Base-by-base conservation (phyloP, 2,888 invertebrate species). In the Calliopum simillimum region DNA sequence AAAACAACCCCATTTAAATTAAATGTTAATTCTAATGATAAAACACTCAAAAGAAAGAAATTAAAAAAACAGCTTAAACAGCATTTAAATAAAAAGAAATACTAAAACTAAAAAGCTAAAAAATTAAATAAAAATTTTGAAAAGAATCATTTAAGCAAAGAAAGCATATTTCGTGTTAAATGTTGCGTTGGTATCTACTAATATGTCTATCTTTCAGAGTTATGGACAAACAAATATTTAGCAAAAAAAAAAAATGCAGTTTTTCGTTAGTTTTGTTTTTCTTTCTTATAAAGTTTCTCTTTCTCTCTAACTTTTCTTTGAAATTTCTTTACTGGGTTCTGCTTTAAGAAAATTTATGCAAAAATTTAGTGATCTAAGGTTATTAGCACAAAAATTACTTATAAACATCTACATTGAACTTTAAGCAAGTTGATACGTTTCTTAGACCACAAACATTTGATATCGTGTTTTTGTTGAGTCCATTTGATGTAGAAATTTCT, bases 201-300 rank as follows among this genome's bases (percentile, higher is more conserved):
- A 64, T 56, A 59, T 71, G 65, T 56, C 21, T 69, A 41, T 16
- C 43, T 56, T 33, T 33, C 33, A 33, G 8, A 33, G 8, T 33
- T 33, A 33, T 16, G 13, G 44, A 44, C 55, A 55, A 16, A 41
- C 56, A 19, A 19, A 61, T 33, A 58, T 68, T 59, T 68, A 43
- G 51, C 14, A n/a, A 47, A 46, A 21, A 41, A 53, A 62, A 62
- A 47, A n/a, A 68, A 68, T 58, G 64, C n/a, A 33, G 13, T 53
- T 49, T 58, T 46, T 68, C 65, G 71, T 75, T 78, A 74, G 76
- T 73, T 81, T 76, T 77, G 77, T 81, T 82, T 78, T 75, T 78
- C 75, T 68, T 68, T 74, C 79, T 76, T 77, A 75, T 78, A 68
- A 56, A 56, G 46, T 23, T 46, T 68, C 46, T 46, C 62, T 62